These are phyloP conservation scores for Chionis minor DNA, from an alignment of 2,113 vertebrate species.

Conservation along the genomic window DNA sequence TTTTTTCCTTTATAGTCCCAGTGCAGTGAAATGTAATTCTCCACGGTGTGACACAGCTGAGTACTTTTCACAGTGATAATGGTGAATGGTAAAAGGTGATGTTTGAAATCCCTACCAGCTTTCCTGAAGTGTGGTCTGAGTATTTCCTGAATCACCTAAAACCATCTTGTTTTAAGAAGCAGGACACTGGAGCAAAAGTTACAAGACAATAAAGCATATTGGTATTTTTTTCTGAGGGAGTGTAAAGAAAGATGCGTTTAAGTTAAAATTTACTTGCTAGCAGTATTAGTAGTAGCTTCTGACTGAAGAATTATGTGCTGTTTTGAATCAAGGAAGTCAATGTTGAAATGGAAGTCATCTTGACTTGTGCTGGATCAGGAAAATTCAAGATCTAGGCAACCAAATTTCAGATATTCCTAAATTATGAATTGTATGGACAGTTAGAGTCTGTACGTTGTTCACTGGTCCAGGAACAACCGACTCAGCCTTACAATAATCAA, in stretches of 20 bases:
- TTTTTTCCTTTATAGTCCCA: constrained; percentile 25
- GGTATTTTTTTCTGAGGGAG: not conserved
- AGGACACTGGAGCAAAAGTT: not conserved
- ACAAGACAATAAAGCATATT: not conserved
- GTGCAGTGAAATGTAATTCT: constrained; percentile 32
- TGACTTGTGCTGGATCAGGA: not conserved
- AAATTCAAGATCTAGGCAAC: not conserved
- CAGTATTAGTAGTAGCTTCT: not conserved
- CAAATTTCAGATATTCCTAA: not conserved
- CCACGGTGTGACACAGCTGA: constrained; percentile 13
- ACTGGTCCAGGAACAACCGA: not conserved
- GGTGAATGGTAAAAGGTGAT: constrained; percentile 13
- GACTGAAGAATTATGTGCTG: not conserved
- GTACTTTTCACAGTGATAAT: constrained; percentile 38
- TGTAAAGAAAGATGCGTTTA: not conserved
- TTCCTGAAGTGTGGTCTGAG: constrained; percentile 3
- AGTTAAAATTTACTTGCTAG: not conserved
- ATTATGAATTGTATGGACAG: not conserved
- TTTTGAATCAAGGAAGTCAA: not conserved
- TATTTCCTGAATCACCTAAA: not conserved
- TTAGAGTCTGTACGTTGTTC: not conserved
- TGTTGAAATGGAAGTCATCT: not conserved
- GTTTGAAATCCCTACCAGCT: constrained; percentile 23
- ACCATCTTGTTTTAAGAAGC: not conserved
- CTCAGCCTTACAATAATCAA: not conserved